Percentiles rank a stretch among this genome's conserved stretches.
phyloP scores from a whole-genome alignment of 2,888 invertebrate species.

The Drosophila tripunctata region DNA sequence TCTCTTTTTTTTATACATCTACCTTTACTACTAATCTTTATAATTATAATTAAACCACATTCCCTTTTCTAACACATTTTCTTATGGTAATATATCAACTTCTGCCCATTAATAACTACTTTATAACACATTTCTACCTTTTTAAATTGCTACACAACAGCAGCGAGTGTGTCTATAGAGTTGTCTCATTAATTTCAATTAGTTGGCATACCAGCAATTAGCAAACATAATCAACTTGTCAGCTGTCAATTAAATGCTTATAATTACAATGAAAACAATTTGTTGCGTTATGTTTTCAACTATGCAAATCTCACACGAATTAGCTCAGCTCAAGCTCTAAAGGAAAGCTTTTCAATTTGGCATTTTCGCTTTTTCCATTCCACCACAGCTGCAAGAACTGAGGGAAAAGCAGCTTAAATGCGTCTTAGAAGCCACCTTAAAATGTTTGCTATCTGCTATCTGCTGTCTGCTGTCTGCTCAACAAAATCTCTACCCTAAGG shows the following conservation, averaged over 20 bases:
- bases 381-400: conserved; percentile 23
- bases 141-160: background rate
- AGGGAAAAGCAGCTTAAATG: conserved; percentile 57
- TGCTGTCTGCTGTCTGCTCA: background rate
- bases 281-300: background rate
- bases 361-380: conserved; percentile 5
- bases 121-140: background rate
- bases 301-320: conserved; percentile 41
- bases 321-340: background rate
- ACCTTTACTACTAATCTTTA: too few relatives aligned
- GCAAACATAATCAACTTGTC: conserved; percentile 63
- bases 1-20: too few relatives aligned
- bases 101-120: too few relatives aligned
- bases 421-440: conserved; percentile 44
- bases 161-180: background rate
- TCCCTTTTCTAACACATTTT: too few relatives aligned
- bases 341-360: background rate
- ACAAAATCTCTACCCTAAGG: background rate
- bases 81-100: too few relatives aligned
- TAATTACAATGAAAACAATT: conserved; percentile 27
- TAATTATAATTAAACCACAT: too few relatives aligned
- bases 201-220: conserved; percentile 49
- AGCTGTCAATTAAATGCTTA: conserved; percentile 61
- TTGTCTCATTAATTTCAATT: conserved; percentile 61
- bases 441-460: conserved; percentile 15